Base-by-base conservation (phyloP, 1,140 invertebrate genomes). In the Globodera rostochiensis region DNA sequence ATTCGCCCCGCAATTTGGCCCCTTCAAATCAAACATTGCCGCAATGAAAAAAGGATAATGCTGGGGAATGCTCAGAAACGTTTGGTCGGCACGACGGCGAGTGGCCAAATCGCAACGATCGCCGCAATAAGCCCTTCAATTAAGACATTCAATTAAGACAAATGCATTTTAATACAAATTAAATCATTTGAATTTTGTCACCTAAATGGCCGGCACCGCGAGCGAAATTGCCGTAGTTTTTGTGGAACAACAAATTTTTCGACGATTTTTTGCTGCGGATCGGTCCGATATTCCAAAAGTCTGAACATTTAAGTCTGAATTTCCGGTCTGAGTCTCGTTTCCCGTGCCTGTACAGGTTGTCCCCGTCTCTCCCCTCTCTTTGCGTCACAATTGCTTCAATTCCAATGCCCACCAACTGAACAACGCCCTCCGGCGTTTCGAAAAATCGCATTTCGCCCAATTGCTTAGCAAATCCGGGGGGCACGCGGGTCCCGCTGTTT, bases 11-110 rank as follows among this genome's bases (percentile, higher is more conserved):
- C 87, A 88, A 46, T 79, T 79, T 64, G 77, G 71, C 2, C 88
- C 88, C 53, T 70, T 73, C 76, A 89, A 88, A 74, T 88, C 88
- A 74, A 88, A 88, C 49, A 88, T 74, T 21, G 85, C 87, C n/a
- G 84, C 78, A 7, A 88, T 45, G 69, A 87, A 88, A 15, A 88
- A 71, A 5, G 85, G 83, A 73, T 88, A 87, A 50, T 88, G 86
- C 57, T 86, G 80, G 11, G 87, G 87, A 25, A 87, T 80, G 15
- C 83, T 85, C 46, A 87, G 79, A 74, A 87, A 87, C 79, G 87
- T 75, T 36, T 69, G 60, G 11, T 78, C 57, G 46, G 53, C 7
- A 9, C 15, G 21, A 13, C 77, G 77, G 11, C 47, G 64, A 69
- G 9, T 70, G 4, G 53, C 64, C 49, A 47, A 69, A 11, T 78